A percentile compares a stretch with the other conserved stretches of the same genome.
These are phyloP conservation scores for Apis laboriosa DNA, from an alignment of 1,140 invertebrate genomes.

Conservation along the genomic window DNA sequence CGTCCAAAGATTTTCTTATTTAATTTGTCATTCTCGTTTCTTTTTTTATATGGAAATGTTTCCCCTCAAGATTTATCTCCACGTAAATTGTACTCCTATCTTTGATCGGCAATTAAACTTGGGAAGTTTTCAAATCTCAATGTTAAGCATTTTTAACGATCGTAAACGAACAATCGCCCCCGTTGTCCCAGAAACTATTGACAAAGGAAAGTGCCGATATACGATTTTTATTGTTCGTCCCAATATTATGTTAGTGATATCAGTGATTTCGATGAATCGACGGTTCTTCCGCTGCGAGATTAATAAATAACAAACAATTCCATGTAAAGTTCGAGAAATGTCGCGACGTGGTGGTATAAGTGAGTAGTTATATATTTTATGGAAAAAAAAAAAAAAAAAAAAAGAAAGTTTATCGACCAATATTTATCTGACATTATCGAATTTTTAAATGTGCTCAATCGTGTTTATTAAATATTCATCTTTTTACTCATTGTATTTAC, in stretches of 20 bases:
- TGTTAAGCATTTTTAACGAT: not conserved
- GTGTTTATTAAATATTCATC: not conserved
- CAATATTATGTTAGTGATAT: not conserved
- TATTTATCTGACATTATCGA: not conserved
- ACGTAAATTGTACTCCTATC: slow-evolving; percentile 6
- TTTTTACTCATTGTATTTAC: not conserved
- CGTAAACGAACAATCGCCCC: slow-evolving; percentile 11
- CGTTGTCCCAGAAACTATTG: slow-evolving; percentile 7
- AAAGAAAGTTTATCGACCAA: not conserved
- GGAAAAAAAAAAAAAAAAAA: not conserved
- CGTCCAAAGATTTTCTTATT: not conserved
- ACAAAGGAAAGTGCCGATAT: not conserved
- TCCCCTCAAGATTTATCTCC: not conserved
- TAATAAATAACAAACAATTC: not conserved
- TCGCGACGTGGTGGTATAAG: no score
- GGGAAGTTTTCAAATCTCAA: not conserved
- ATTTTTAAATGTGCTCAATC: not conserved
- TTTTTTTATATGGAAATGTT: not conserved
- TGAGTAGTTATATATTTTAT: not conserved
- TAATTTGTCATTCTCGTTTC: no score
- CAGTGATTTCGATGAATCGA: not conserved
- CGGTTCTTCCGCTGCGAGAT: not conserved
- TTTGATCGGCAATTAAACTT: slow-evolving; percentile 21
- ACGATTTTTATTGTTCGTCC: not conserved
- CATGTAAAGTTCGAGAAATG: not conserved